phyloP scores from a whole-genome alignment of 2,797 vertebrate genomes.

The Gastrophryne carolinensis region DNA sequence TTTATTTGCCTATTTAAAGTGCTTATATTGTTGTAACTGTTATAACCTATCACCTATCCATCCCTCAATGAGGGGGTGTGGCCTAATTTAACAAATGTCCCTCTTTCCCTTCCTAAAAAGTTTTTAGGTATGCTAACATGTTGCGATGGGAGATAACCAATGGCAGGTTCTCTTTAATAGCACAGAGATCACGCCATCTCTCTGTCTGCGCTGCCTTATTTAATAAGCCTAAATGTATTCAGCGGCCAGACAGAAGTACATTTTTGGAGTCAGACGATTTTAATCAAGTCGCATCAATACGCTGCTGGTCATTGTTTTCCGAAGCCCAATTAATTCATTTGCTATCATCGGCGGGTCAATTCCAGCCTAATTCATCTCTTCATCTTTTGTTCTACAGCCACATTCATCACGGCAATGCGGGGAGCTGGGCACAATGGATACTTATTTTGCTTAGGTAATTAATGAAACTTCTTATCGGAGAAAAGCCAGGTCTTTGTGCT shows the following conservation, averaged over 20 bases:
- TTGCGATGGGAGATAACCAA: too few relatives aligned
- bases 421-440: not conserved
- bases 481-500: not conserved
- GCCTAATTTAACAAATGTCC: too few relatives aligned
- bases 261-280: not conserved
- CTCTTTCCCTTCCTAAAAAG: too few relatives aligned
- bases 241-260: not conserved
- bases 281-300: not conserved
- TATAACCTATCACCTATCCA: too few relatives aligned
- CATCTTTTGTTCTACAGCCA: not conserved
- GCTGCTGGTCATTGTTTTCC: not conserved
- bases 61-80: too few relatives aligned
- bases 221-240: not conserved
- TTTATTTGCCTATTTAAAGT: too few relatives aligned
- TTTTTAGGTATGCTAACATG: too few relatives aligned
- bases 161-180: too few relatives aligned
- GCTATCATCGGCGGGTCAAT: not conserved
- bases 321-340: not conserved
- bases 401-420: not conserved
- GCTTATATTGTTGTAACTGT: too few relatives aligned
- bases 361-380: not conserved
- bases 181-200: too few relatives aligned
- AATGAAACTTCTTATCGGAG: not conserved
- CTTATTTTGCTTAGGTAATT: conserved; percentile 8
- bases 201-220: not conserved